Evolutionary conservation across 2,888 invertebrate genomes (phyloP), one percentile per base, ranked within the genome.

Genomic region (Pristionchus fissidentatus): DNA sequence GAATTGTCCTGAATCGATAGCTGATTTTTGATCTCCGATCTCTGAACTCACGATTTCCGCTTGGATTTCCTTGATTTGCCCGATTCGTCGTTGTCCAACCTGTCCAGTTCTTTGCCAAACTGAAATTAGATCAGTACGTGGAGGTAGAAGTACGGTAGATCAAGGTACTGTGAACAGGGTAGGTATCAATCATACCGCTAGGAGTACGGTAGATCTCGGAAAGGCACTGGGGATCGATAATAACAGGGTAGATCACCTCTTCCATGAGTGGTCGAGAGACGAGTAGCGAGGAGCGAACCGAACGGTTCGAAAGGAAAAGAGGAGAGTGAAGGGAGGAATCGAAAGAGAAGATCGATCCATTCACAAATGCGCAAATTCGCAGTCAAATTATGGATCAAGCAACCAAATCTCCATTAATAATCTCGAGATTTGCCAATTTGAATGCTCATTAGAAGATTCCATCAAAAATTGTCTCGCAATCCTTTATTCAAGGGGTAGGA

Each of bases 241-340:
- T 60, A 26, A n/a, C n/a, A n/a, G n/a, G n/a, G n/a, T 19, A 13
- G 2, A 70, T 41, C 41, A 43, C 70, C 22, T 70, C 70, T 22
- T 70, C 70, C 70, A 70, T 43, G 41, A 70, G n/a, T 66, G 57
- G 8, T n/a, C n/a, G n/a, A n/a, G n/a, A n/a, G n/a, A n/a, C n/a
- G 57, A 57, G 57, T 22, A n/a, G 22, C 22, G 22, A 41, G 19
- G 70, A 43, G 70, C 0, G 26, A 43, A 70, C 70, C 41, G 41
- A 22, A 26, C 70, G 10, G 26, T 7, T 8, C 13, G 70, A 10
- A 70, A 41, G 26, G 43, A 26, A 70, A 26, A 32, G 43, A 70
- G 41, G 26, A 35, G 70, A 70, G 70, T 70, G 70, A 70, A 35
- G 29, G 62, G 10, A 70, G n/a, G n/a, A n/a, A n/a, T n/a, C n/a